Evolutionary conservation across 2,797 vertebrate species (phyloP).

Genomic region (Otolemur crassicaudatus): DNA sequence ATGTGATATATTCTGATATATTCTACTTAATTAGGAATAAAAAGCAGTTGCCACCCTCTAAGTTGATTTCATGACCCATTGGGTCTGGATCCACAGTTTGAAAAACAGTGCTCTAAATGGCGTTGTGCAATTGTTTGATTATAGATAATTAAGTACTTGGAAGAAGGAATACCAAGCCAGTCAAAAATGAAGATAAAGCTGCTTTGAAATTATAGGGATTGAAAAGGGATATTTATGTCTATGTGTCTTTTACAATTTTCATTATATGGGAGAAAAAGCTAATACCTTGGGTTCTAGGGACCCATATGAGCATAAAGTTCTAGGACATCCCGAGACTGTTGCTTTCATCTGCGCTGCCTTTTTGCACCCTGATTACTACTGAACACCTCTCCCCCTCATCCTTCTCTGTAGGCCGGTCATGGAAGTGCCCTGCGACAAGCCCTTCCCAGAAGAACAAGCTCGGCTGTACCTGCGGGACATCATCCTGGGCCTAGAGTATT

Average conservation of each 20-base stretch:
- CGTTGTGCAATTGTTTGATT: neutral
- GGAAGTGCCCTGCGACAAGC: slow-evolving; percentile 95
- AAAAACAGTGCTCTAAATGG: neutral
- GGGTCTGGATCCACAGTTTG: neutral
- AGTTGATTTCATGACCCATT: neutral
- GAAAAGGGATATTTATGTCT: neutral
- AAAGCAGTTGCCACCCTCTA: neutral
- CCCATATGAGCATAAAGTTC: neutral
- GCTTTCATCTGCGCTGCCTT: neutral
- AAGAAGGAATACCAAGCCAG: slow-evolving; percentile 22
- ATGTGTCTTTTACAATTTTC: neutral
- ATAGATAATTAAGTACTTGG: neutral
- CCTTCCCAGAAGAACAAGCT: slow-evolving; percentile 94
- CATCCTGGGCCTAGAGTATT: slow-evolving; percentile 97
- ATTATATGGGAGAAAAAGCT: neutral
- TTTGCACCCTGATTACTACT: neutral
- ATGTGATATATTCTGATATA: neutral
- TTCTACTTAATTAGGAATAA: neutral
- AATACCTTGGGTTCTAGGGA: neutral
- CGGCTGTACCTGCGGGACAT: slow-evolving; percentile 96
- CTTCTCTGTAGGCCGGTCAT: slow-evolving; percentile 93
- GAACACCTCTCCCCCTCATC: neutral
- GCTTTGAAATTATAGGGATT: slow-evolving; percentile 25
- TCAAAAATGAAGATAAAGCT: slow-evolving; percentile 57
- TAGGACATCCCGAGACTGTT: neutral